Percentiles rank a stretch among this genome's conserved stretches.
Evolutionary conservation across 1,140 invertebrate species (phyloP).

Genomic region (Acromyrmex charruanus): DNA sequence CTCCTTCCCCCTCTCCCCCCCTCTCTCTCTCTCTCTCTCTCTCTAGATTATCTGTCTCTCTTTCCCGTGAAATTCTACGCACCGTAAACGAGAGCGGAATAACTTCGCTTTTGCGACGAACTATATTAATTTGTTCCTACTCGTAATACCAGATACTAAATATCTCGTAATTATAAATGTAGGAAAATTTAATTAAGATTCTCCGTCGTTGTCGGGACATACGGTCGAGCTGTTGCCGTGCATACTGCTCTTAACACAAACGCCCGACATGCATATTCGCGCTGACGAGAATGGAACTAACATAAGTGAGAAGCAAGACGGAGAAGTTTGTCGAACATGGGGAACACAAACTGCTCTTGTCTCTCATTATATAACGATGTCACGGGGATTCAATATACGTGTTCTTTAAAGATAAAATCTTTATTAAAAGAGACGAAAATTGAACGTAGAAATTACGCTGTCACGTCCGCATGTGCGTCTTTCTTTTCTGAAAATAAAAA

Average conservation of each 20-base stretch:
- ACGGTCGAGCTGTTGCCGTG: constrained; percentile 2
- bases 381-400: not conserved
- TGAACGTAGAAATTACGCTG: not conserved
- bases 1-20: no score
- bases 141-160: constrained; percentile 42
- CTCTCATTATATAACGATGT: not conserved
- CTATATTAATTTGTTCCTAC: constrained; percentile 46
- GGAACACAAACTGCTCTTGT: constrained; percentile 16
- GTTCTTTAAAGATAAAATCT: not conserved
- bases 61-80: not conserved
- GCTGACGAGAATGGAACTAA: constrained; percentile 40
- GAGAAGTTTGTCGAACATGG: constrained; percentile 39
- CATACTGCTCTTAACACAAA: constrained; percentile 39
- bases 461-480: not conserved
- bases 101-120: not conserved
- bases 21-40: not conserved
- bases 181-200: constrained; percentile 62
- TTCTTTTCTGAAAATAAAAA: not conserved
- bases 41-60: not conserved
- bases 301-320: not conserved
- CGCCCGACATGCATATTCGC: constrained; percentile 37
- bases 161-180: constrained; percentile 46
- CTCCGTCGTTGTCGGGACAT: constrained; percentile 27
- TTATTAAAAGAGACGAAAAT: not conserved
- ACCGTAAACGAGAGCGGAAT: constrained; percentile 2